Percentiles rank a stretch among this genome's conserved stretches.
phyloP scores from a whole-genome alignment of 2,797 vertebrate species.

The Sylvia borin region DNA sequence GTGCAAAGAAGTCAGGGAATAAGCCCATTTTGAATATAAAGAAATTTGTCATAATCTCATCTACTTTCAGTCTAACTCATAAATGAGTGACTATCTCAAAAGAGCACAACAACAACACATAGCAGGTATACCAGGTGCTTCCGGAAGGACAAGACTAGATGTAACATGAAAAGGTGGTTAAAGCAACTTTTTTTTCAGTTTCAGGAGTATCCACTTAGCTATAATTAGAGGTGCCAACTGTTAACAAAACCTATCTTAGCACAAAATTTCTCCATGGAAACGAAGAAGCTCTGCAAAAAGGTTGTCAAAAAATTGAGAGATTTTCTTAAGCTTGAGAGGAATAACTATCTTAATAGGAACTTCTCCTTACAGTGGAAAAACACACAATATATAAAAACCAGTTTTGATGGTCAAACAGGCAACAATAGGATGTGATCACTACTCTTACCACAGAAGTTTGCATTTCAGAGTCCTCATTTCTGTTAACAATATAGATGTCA shows the following conservation, averaged over 20 bases:
- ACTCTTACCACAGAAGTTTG: neutral
- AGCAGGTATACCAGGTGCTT: neutral
- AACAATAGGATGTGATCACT: neutral
- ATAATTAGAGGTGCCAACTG: conserved; percentile 25
- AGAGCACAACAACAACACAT: neutral
- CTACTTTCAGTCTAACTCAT: neutral
- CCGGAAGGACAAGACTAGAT: conserved; percentile 4
- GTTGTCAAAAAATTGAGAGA: neutral
- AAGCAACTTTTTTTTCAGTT: conserved; percentile 40
- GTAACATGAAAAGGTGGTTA: conserved; percentile 21
- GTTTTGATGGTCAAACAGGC: neutral
- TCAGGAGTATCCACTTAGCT: conserved; percentile 21
- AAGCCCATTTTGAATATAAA: neutral
- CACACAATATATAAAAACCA: neutral
- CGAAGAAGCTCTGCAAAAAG: neutral
- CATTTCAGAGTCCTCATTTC: neutral
- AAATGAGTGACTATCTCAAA: neutral
- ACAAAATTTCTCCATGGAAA: conserved; percentile 60
- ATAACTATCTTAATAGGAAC: conserved; percentile 15
- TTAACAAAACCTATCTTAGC: conserved; percentile 5
- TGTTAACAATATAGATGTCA: neutral
- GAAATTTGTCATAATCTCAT: neutral
- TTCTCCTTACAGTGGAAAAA: neutral
- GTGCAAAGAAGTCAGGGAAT: neutral
- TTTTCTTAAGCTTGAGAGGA: conserved; percentile 10